These are phyloP conservation scores for Villa cingulata DNA, from an alignment of 2,888 invertebrate species.

Conservation along the genomic window DNA sequence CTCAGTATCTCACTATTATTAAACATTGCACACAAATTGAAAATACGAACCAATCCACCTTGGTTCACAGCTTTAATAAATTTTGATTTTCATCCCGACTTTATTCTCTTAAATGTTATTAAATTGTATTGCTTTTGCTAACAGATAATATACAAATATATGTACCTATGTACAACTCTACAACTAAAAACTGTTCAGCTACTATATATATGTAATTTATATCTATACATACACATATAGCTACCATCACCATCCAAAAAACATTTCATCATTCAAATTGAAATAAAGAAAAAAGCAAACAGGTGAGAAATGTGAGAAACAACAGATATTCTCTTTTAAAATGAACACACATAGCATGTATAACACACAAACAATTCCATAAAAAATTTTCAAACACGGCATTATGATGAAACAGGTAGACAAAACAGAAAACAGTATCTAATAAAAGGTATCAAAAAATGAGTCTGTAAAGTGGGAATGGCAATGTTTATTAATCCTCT, in stretches of 20 bases:
- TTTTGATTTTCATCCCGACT: background rate
- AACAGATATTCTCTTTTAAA: background rate
- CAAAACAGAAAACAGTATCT: too few relatives aligned
- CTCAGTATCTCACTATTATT: too few relatives aligned
- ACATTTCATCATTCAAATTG: background rate
- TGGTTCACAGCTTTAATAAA: background rate
- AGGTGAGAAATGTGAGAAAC: background rate
- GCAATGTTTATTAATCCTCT: slow-evolving; percentile 14
- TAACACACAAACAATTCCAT: background rate
- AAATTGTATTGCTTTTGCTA: too few relatives aligned
- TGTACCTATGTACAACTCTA: too few relatives aligned
- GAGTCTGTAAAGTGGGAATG: slow-evolving; percentile 11
- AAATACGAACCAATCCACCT: background rate
- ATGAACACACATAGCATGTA: background rate
- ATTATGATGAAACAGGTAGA: background rate
- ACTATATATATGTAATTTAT: too few relatives aligned
- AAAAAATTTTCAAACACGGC: background rate
- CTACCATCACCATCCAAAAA: too few relatives aligned
- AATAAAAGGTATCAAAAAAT: background rate
- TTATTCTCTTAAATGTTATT: too few relatives aligned
- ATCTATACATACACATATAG: too few relatives aligned
- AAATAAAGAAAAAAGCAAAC: background rate
- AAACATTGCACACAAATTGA: too few relatives aligned
- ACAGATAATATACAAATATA: too few relatives aligned
- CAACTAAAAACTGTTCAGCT: too few relatives aligned